These are phyloP conservation scores for Ferdinandea cuprea DNA, from an alignment of 2,888 invertebrate genomes.

Conservation along the genomic window DNA sequence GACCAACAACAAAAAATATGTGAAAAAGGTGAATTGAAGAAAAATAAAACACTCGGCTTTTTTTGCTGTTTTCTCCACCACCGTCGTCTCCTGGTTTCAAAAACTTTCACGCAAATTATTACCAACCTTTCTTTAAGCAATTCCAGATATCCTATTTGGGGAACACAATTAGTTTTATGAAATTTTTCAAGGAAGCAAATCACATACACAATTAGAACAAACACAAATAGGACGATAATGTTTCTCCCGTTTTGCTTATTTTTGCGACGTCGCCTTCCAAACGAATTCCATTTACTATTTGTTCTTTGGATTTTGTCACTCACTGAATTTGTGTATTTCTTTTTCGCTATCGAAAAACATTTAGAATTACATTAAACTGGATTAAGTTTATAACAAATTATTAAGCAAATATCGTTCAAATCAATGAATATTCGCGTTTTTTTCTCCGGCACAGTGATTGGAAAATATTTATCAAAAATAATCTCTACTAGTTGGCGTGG, in stretches of 20 bases:
- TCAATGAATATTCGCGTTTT: conserved; percentile 1
- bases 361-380: neutral
- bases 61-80: conserved; percentile 17
- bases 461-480: conserved; percentile 73
- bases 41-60: conserved; percentile 58
- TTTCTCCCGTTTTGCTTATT: conserved; percentile 20
- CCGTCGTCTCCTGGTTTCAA: neutral
- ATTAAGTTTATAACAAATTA: conserved; percentile 5
- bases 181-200: conserved; percentile 1
- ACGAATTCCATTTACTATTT: conserved; percentile 43
- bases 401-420: conserved; percentile 24
- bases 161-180: neutral
- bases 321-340: conserved; percentile 31
- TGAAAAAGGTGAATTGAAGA: conserved; percentile 11
- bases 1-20: neutral
- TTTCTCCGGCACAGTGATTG: conserved; percentile 37
- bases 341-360: conserved; percentile 29
- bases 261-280: conserved; percentile 50
- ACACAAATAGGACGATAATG: conserved; percentile 11
- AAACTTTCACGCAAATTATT: conserved; percentile 35
- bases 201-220: conserved; percentile 12
- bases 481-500: conserved; percentile 71
- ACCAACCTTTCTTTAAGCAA: conserved; percentile 59
- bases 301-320: conserved; percentile 35
- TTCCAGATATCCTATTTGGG: conserved; percentile 42